Percentiles rank a stretch among this genome's conserved stretches.
phyloP scores from a whole-genome alignment of 2,797 vertebrate genomes.

The Furcifer pardalis region DNA sequence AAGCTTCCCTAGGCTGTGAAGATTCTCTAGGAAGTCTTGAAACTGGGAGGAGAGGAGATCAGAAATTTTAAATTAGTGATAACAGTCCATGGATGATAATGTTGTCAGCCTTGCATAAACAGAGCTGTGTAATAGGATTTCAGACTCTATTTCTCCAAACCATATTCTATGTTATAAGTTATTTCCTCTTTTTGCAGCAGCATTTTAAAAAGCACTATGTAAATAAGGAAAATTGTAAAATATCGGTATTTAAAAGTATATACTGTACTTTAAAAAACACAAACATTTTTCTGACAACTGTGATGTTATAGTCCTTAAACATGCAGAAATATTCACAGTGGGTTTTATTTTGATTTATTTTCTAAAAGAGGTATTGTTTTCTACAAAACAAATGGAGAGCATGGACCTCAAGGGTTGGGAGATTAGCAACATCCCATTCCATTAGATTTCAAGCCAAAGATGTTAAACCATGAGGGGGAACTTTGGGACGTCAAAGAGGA shows the following conservation, averaged over 20 bases:
- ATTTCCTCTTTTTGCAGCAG: conserved; percentile 57
- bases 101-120: no score
- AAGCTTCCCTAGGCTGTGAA: no score
- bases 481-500: no score
- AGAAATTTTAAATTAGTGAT: no score
- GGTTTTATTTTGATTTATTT: conserved; percentile 45
- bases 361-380: conserved; percentile 55
- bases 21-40: no score
- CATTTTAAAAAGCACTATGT: conserved; percentile 58
- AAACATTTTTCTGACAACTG: conserved; percentile 24
- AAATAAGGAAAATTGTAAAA: conserved; percentile 65
- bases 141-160: conserved; percentile 33
- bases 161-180: conserved; percentile 51
- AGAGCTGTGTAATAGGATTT: no score
- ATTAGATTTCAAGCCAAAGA: no score
- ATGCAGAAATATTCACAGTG: conserved; percentile 46
- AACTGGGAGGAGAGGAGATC: no score
- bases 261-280: conserved; percentile 18
- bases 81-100: no score
- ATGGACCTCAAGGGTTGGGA: no score
- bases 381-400: not conserved
- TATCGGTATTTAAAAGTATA: conserved; percentile 47
- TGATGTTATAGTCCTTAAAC: conserved; percentile 37
- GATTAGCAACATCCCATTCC: no score
- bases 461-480: no score